Conservation (phyloP, 2,113 vertebrate genomes). For the Agelaius phoeniceus region DNA sequence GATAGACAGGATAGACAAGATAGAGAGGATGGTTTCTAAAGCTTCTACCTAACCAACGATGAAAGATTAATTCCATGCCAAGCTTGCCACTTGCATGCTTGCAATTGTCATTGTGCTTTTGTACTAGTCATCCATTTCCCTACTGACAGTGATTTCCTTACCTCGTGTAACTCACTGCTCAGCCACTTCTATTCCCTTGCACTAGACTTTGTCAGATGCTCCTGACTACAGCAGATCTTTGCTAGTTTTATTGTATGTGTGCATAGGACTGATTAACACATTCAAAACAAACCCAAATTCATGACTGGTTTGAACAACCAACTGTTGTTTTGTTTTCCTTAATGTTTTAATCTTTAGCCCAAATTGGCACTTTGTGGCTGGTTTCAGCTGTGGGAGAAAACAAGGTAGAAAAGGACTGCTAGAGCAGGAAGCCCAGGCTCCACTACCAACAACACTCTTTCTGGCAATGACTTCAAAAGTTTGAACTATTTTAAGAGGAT, state of each 20-base stretch:
- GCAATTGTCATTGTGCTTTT: background rate
- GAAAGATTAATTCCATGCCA: background rate
- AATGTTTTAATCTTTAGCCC: background rate
- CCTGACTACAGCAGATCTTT: background rate
- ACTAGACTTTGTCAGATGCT: background rate
- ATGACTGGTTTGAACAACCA: background rate
- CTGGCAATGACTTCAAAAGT: background rate
- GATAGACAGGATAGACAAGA: background rate
- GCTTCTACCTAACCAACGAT: background rate
- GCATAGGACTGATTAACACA: background rate
- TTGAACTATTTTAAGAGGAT: conserved; percentile 55
- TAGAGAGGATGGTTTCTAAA: background rate
- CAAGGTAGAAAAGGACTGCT: background rate
- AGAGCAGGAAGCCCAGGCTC: background rate
- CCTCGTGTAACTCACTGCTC: background rate
- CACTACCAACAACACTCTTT: background rate
- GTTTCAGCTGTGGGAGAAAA: background rate
- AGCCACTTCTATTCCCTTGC: background rate
- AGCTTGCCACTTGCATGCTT: background rate
- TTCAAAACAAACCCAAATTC: background rate
- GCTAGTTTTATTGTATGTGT: background rate
- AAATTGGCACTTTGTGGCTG: background rate
- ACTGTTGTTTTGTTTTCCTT: background rate
- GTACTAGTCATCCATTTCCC: background rate
- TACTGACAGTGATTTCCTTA: background rate